Base-by-base conservation (phyloP, 2,113 vertebrate species). In the Pedionomus torquatus region DNA sequence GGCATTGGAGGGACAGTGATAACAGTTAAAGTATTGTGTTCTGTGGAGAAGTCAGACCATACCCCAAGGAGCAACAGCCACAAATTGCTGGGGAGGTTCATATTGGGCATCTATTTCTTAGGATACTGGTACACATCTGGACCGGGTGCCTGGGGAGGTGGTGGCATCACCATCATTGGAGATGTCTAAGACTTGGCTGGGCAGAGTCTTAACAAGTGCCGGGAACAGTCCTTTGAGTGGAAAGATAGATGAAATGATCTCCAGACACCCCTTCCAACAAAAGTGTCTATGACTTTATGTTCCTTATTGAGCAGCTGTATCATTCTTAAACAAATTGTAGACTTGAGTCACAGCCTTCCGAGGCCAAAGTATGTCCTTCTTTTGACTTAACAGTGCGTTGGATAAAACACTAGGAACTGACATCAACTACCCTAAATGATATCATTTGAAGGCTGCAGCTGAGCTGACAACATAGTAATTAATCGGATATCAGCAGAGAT, bases 391-490 rank as follows among this genome's bases (percentile, higher is more conserved):
- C 10, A 54, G 78, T 72, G 35, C 25, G 57, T 61, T 89, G 81
- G 55, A 82, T 52, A 60, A 86, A 31, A 33, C 83, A 71, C 26
- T 68, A 55, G 46, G 26, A 93, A 66, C 55, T 88, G 90, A 90
- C 71, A 88, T 26, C 43, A 87, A 61, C 52, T 52, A n/a, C 48
- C 64, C 25, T 77, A 88, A 94, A 95, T 93, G 70, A 64, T 78
- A 64, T 52, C 68, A 78, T 93, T 89, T 97, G 72, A 57, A 82
- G 80, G 48, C 69, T 90, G 77, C 48, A 82, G 72, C 15, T 41
- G 69, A 95, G 60, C 66, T 91, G 80, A 87, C 76, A 95, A 89
- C 80, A 84, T 46, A 75, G 44, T 92, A 93, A 94, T 92, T 93
- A 92, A 57, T 87, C 72, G 87, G 82, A 35, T 49, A 93, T 87